Percentiles rank a stretch among this genome's conserved stretches.
These are phyloP conservation scores for Dryococelus australis DNA, from an alignment of 2,888 invertebrate genomes.

Conservation along the genomic window DNA sequence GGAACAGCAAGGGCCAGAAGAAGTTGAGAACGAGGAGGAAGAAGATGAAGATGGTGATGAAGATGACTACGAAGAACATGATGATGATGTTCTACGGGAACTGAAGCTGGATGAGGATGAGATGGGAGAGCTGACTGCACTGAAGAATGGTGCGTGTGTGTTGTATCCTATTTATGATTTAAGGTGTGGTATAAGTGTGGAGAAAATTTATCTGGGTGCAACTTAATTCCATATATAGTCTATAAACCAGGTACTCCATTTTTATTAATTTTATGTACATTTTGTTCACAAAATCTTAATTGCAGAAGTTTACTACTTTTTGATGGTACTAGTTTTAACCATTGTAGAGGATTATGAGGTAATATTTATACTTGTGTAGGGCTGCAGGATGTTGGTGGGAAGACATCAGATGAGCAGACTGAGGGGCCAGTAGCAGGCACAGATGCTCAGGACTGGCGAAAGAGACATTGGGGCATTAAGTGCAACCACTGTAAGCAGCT, in stretches of 20 bases:
- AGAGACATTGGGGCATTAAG: constrained; percentile 62
- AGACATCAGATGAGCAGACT: constrained; percentile 53
- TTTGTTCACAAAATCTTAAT: too few species aligned
- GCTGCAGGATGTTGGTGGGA: constrained; percentile 32
- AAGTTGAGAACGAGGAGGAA: background rate
- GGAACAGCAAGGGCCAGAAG: background rate
- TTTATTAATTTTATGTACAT: too few species aligned
- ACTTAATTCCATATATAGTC: too few species aligned
- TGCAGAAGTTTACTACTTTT: too few species aligned
- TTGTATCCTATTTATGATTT: background rate
- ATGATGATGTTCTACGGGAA: constrained; percentile 46
- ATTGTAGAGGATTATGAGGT: background rate
- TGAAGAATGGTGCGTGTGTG: constrained; percentile 30
- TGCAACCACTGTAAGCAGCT: constrained; percentile 64
- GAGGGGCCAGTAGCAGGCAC: constrained; percentile 58
- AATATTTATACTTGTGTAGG: constrained; percentile 21
- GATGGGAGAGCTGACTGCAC: constrained; percentile 34
- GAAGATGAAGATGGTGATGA: constrained; percentile 27
- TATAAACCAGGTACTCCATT: too few species aligned
- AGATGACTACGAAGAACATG: constrained; percentile 46
- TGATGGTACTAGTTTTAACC: too few species aligned
- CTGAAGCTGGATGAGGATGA: constrained; percentile 26
- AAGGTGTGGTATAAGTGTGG: too few species aligned
- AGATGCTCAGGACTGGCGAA: constrained; percentile 60
- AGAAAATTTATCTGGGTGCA: too few species aligned